Conservation (phyloP, 2,888 invertebrate genomes). For the Physocephala rufipes region DNA sequence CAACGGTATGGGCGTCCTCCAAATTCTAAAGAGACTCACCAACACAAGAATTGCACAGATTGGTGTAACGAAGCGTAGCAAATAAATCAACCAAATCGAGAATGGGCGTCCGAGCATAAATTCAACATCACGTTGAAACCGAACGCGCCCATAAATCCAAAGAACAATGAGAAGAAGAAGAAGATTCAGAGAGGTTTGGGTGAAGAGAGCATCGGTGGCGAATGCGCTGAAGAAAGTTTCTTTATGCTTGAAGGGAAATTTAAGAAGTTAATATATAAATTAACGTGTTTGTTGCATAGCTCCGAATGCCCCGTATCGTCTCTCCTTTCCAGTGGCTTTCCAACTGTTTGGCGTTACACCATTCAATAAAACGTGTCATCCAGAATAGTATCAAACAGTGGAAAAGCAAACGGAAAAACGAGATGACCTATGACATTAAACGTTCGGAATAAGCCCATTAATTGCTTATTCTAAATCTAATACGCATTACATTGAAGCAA, state of each 20-base stretch:
- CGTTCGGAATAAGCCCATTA: too few species aligned
- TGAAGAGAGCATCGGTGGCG: conserved; percentile 47
- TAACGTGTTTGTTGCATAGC: too few species aligned
- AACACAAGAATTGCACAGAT: conserved; percentile 49
- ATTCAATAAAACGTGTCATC: too few species aligned
- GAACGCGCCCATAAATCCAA: conserved; percentile 80
- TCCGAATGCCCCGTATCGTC: too few species aligned
- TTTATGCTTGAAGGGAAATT: conserved; percentile 51
- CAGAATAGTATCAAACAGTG: too few species aligned
- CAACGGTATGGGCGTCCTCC: too few species aligned
- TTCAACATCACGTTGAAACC: conserved; percentile 73
- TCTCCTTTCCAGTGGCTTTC: too few species aligned
- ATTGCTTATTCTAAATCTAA: too few species aligned
- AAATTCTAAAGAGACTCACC: conserved; percentile 46
- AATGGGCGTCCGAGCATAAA: conserved; percentile 79
- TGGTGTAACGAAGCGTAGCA: conserved; percentile 59
- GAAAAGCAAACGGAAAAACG: too few species aligned
- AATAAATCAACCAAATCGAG: conserved; percentile 62
- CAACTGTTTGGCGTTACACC: too few species aligned
- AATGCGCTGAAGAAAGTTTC: conserved; percentile 48
- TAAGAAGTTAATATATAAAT: too few species aligned
- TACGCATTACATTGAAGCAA: conserved; percentile 55
- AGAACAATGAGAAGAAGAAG: conserved; percentile 82
- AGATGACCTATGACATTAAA: too few species aligned
- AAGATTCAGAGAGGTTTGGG: conserved; percentile 61